Evolutionary conservation across 2,797 vertebrate species (phyloP), one percentile per base, ranked within the genome.

Genomic region (Rhyacichthys aspro): DNA sequence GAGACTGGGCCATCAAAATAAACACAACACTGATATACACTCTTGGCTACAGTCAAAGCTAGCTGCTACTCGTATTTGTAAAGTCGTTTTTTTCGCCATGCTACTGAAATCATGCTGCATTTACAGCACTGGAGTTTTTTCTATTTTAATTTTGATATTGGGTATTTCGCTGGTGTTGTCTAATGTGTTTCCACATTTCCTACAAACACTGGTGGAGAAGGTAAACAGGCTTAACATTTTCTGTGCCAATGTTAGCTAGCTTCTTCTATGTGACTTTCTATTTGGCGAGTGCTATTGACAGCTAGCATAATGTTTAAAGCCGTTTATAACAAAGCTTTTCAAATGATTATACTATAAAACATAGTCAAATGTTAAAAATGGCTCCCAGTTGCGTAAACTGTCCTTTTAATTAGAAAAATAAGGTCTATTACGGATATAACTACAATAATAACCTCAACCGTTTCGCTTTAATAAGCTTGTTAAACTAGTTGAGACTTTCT

Each of bases 161-260:
- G 91, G 91, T 0, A 92, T 94, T 44, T 49, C 83, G 16, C 44
- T 93, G 75, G 81, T 74, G 5, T 34, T 93, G 70, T 74, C 84
- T 1, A 50, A 54, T 1, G 88, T 92, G 9, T 94, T 93, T 63
- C 78, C 77, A 60, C 82, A 70, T 28, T 5, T 87, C 0, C 0
- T 92, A 0, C 56, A 91, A 67, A 81, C 85, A 12, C 9, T 47
- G 46, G 90, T 90, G 14, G 62, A 90, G 59, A 72, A 78, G 89
- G 93, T 94, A 79, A 86, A 88, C 55, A 32, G 3, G 11, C 23
- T 65, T 45, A 47, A 10, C 15, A 57, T 54, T 61, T 42, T 11
- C 12, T 37, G 23, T 3, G 50, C 14, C 11, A 23, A 8, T 39
- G 15, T 1, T 11, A 45, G 18, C 19, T 7, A n/a, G n/a, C n/a